Evolutionary conservation across 1,140 invertebrate genomes (phyloP).

Genomic region (Scaptomyza montana): DNA sequence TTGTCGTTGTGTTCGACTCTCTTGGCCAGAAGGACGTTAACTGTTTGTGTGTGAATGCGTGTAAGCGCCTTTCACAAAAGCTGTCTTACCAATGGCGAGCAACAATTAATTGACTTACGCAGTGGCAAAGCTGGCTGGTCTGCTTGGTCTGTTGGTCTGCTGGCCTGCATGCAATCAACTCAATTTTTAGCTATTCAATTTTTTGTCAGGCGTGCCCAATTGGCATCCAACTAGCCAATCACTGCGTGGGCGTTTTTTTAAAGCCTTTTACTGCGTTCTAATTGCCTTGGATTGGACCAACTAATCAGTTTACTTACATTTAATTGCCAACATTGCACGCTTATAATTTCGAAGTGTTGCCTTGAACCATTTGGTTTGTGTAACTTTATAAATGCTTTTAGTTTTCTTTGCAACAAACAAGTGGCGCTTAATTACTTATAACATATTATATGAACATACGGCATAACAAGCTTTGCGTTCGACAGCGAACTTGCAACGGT

Average conservation of each 20-base stretch:
- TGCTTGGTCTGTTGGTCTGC: not conserved
- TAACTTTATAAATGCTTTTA: not conserved
- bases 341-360: constrained; percentile 52
- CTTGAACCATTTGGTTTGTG: constrained; percentile 61
- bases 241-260: constrained; percentile 55
- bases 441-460: not conserved
- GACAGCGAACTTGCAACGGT: constrained; percentile 22
- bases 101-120: constrained; percentile 78
- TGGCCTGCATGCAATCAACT: constrained; percentile 57
- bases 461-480: constrained; percentile 29
- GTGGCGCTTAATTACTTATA: constrained; percentile 1
- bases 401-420: constrained; percentile 32
- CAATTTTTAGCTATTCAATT: constrained; percentile 17
- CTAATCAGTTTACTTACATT: constrained; percentile 28
- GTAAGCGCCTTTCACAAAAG: constrained; percentile 68
- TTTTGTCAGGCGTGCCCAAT: constrained; percentile 38
- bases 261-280: constrained; percentile 65
- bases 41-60: constrained; percentile 18
- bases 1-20: constrained; percentile 1
- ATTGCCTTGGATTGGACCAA: constrained; percentile 53
- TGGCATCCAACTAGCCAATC: constrained; percentile 21
- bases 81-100: constrained; percentile 74
- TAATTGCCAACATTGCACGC: constrained; percentile 41
- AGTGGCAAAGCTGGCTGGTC: constrained; percentile 37
- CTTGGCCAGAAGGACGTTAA: constrained; percentile 67